A percentile compares a stretch with the other conserved stretches of the same genome.
Conservation (phyloP, 2,888 invertebrate genomes). For the Melanophora roralis region DNA sequence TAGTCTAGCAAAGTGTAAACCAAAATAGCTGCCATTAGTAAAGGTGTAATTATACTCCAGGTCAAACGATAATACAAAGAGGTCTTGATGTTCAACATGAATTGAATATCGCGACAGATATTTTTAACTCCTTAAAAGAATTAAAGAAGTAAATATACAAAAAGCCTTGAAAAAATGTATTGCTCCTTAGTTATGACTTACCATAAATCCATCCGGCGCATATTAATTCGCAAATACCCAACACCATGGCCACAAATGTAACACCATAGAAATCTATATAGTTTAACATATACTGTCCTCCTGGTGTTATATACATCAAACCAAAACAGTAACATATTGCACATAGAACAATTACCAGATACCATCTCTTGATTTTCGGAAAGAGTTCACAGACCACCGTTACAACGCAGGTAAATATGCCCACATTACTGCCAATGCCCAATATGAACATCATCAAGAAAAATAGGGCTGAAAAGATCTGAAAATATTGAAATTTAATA, state of each 20-base stretch:
- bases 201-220: conserved; percentile 88
- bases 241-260: conserved; percentile 84
- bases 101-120: conserved; percentile 85
- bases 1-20: conserved; percentile 82
- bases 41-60: conserved; percentile 87
- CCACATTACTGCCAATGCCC: conserved; percentile 79
- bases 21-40: conserved; percentile 83
- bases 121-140: conserved; percentile 79
- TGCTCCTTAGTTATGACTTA: conserved; percentile 64
- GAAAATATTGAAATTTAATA: neutral
- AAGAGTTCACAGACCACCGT: conserved; percentile 78
- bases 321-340: conserved; percentile 79
- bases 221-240: conserved; percentile 83
- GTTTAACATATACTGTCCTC: conserved; percentile 84
- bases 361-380: conserved; percentile 76
- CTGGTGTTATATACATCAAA: conserved; percentile 82
- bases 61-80: conserved; percentile 86
- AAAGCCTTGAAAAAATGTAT: neutral
- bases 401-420: conserved; percentile 77
- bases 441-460: conserved; percentile 80
- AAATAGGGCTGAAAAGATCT: conserved; percentile 79
- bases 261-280: conserved; percentile 85
- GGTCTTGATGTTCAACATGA: conserved; percentile 84
- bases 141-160: neutral
- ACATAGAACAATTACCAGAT: conserved; percentile 78